Conservation (phyloP, 2,888 invertebrate genomes). For the Onthophagus sagittarius region DNA sequence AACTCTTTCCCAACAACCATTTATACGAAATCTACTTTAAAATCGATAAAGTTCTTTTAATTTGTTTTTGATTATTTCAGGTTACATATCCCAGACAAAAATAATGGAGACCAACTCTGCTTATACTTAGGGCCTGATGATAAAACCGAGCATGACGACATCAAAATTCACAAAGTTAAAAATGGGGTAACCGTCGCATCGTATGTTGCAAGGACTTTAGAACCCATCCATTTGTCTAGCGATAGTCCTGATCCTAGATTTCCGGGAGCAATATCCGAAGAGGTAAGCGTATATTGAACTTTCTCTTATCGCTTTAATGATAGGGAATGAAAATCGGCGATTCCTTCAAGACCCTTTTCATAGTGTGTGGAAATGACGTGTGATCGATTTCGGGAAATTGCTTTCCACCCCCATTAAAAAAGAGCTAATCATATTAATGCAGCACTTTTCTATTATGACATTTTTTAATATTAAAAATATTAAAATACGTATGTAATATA, state of each 20-base stretch:
- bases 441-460: too few relatives aligned
- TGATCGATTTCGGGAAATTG: too few relatives aligned
- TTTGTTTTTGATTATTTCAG: slow-evolving; percentile 37
- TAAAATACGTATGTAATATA: too few relatives aligned
- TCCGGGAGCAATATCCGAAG: slow-evolving; percentile 48
- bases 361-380: too few relatives aligned
- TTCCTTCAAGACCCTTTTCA: too few relatives aligned
- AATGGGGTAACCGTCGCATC: slow-evolving; percentile 36
- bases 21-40: too few relatives aligned
- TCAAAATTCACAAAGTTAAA: slow-evolving; percentile 39
- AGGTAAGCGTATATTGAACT: slow-evolving; percentile 34
- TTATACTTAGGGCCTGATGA: slow-evolving; percentile 45
- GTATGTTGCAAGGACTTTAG: slow-evolving; percentile 50
- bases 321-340: neutral
- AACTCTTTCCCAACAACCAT: neutral
- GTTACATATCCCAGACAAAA: slow-evolving; percentile 55
- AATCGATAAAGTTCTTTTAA: too few relatives aligned
- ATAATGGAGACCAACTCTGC: slow-evolving; percentile 43
- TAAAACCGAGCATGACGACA: slow-evolving; percentile 37
- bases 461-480: too few relatives aligned
- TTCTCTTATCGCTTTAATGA: neutral
- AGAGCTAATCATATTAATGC: too few relatives aligned
- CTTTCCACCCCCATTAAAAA: too few relatives aligned
- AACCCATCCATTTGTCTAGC: slow-evolving; percentile 50
- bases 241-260: slow-evolving; percentile 51